These are phyloP conservation scores for Craniophora ligustri DNA, from an alignment of 2,888 invertebrate genomes.

Conservation along the genomic window DNA sequence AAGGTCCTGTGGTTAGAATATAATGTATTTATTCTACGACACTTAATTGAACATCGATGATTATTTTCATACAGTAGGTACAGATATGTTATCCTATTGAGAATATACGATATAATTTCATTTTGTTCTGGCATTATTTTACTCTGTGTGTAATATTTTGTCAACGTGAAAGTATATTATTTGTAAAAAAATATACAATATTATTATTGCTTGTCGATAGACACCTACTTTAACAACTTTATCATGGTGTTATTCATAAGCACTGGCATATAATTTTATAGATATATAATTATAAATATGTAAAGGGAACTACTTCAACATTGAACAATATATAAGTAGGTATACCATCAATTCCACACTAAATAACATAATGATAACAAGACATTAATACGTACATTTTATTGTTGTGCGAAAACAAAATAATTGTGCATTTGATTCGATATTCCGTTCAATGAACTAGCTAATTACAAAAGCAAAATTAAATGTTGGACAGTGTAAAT, in stretches of 20 bases:
- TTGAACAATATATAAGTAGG: conserved; percentile 11
- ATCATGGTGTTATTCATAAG: conserved; percentile 31
- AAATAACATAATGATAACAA: conserved; percentile 24
- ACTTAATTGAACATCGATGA: conserved; percentile 28
- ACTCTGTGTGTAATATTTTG: not conserved
- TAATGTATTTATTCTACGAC: conserved; percentile 44
- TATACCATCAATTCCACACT: conserved; percentile 45
- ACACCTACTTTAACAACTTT: conserved; percentile 10
- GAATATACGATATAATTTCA: conserved; percentile 29
- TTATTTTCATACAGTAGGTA: conserved; percentile 19
- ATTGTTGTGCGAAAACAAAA: conserved; percentile 63
- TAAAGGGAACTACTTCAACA: conserved; percentile 13
- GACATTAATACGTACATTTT: conserved; percentile 32
- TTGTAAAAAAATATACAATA: conserved; percentile 7
- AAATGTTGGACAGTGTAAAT: conserved; percentile 54
- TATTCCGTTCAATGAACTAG: conserved; percentile 55
- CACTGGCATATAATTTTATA: conserved; percentile 18
- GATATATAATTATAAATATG: conserved; percentile 1
- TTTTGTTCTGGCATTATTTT: conserved; percentile 25
- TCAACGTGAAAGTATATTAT: conserved; percentile 2
- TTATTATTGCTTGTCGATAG: conserved; percentile 24
- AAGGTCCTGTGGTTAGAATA: conserved; percentile 37
- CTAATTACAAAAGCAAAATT: conserved; percentile 57
- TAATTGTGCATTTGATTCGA: conserved; percentile 69
- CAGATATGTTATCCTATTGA: conserved; percentile 49